These are phyloP conservation scores for Botia kubotai DNA, from an alignment of 2,797 vertebrate genomes.

Conservation along the genomic window DNA sequence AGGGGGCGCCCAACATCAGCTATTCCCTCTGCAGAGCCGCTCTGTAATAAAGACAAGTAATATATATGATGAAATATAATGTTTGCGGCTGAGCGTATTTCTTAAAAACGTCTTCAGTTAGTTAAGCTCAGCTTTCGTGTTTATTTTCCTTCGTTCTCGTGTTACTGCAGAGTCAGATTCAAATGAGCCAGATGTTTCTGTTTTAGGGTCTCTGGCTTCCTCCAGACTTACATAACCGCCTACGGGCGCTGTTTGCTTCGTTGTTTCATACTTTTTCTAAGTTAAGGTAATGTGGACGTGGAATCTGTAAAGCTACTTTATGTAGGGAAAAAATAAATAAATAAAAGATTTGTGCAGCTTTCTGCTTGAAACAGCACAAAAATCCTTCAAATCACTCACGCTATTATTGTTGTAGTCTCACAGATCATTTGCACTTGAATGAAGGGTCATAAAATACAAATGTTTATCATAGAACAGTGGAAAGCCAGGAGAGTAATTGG, in stretches of 20 bases:
- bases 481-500: neutral
- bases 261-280: conserved; percentile 43
- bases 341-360: neutral
- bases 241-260: conserved; percentile 37
- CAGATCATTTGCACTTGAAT: no score
- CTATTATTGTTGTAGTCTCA: conserved; percentile 12
- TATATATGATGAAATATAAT: neutral
- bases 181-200: conserved; percentile 55
- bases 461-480: no score
- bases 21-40: neutral
- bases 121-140: neutral
- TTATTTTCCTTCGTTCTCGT: conserved; percentile 32
- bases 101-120: neutral
- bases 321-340: neutral
- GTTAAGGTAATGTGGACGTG: conserved; percentile 25
- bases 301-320: conserved; percentile 28
- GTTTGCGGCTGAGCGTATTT: conserved; percentile 11
- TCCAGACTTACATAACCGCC: conserved; percentile 56
- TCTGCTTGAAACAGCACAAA: conserved; percentile 1
- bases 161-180: conserved; percentile 45
- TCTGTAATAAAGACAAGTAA: neutral
- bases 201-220: conserved; percentile 51
- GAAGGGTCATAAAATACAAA: no score
- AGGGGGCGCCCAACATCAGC: conserved; percentile 54
- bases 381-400: neutral